phyloP scores from a whole-genome alignment of 2,113 vertebrate species.

The Semnornis frantzii region DNA sequence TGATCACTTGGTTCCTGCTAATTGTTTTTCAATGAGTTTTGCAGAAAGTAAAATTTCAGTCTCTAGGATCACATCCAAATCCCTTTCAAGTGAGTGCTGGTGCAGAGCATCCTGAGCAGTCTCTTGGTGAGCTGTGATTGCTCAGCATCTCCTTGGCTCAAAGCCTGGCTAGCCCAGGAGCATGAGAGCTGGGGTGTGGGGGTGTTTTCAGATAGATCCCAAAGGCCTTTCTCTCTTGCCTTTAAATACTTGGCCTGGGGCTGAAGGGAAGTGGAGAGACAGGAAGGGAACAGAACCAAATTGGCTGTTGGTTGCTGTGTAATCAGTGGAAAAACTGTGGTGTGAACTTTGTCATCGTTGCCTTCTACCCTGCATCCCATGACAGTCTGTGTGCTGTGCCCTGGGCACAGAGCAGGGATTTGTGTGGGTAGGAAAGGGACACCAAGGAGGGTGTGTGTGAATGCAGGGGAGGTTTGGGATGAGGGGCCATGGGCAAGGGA shows the following conservation, averaged over 20 bases:
- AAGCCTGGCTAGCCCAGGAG: not conserved
- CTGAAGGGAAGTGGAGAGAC: not conserved
- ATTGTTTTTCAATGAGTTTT: not conserved
- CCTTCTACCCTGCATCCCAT: not conserved
- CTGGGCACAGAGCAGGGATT: fast-evolving
- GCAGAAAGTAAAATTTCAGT: not conserved
- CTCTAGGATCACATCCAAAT: not conserved
- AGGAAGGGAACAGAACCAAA: not conserved
- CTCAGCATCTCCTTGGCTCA: not conserved
- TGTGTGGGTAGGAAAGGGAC: not conserved
- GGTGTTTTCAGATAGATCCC: not conserved
- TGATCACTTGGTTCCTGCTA: not conserved
- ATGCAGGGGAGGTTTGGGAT: not conserved
- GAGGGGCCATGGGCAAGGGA: fast-evolving
- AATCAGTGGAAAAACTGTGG: not conserved
- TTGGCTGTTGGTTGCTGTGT: not conserved
- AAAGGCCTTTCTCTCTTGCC: not conserved
- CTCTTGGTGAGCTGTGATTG: fast-evolving
- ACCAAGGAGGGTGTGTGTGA: fast-evolving
- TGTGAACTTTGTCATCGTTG: not conserved
- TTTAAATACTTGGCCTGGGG: not conserved
- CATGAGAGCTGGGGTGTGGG: not conserved
- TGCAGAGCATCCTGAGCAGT: not conserved
- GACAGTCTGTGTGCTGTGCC: fast-evolving
- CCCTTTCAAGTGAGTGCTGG: not conserved